phyloP scores from a whole-genome alignment of 1,140 invertebrate genomes.

The Drosophila azteca region DNA sequence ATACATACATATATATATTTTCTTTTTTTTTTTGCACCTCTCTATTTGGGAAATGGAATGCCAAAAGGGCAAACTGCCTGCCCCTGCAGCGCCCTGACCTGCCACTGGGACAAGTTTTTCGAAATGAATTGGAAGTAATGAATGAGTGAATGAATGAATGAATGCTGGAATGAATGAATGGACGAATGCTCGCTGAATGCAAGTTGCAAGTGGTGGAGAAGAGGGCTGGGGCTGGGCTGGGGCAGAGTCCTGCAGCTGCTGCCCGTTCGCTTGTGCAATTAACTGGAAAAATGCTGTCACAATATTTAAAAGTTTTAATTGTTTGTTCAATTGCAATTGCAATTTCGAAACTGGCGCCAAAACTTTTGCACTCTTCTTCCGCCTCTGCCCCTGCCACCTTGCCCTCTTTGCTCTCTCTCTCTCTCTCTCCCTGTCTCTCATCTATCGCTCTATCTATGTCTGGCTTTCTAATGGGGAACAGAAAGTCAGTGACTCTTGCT shows the following conservation, averaged over 20 bases:
- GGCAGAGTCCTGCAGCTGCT: conserved; percentile 27
- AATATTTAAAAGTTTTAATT: conserved; percentile 82
- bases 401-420: neutral
- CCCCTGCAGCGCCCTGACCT: conserved; percentile 1
- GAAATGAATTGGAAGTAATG: conserved; percentile 70
- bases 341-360: conserved; percentile 49
- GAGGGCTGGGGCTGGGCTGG: too few species aligned
- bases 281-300: conserved; percentile 80
- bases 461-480: too few species aligned
- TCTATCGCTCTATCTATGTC: neutral
- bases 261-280: conserved; percentile 61
- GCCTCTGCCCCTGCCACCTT: too few species aligned
- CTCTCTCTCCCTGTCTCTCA: neutral
- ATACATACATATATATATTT: too few species aligned
- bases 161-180: neutral
- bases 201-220: neutral
- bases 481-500: conserved; percentile 34
- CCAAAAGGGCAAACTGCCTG: conserved; percentile 29
- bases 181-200: too few species aligned
- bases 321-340: conserved; percentile 75
- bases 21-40: conserved; percentile 38
- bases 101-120: conserved; percentile 35
- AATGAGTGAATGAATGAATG: conserved; percentile 37
- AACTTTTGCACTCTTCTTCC: conserved; percentile 35
- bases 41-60: conserved; percentile 22